Evolutionary conservation across 2,888 invertebrate species (phyloP).

Genomic region (Chrysotoxum bicinctum): DNA sequence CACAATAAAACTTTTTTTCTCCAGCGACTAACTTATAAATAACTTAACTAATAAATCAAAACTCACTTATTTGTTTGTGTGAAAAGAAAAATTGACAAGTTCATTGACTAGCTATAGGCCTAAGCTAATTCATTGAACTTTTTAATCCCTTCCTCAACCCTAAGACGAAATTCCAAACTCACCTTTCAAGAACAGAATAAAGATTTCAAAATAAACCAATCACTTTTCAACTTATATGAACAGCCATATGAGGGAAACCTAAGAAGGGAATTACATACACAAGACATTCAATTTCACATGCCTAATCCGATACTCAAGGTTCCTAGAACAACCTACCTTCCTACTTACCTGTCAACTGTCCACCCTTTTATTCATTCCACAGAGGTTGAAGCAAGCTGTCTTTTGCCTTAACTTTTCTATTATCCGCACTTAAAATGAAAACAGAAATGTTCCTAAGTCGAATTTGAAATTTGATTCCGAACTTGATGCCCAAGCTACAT

Average conservation of each 20-base stretch:
- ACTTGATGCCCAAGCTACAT: neutral
- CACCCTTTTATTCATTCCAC: conserved; percentile 5
- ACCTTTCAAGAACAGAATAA: conserved; percentile 1
- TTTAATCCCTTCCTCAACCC: conserved; percentile 15
- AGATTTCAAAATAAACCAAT: conserved; percentile 40
- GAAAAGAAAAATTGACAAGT: neutral
- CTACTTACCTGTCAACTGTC: conserved; percentile 13
- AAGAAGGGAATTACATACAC: conserved; percentile 46
- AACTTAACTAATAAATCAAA: too few species aligned
- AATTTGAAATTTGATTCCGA: conserved; percentile 60
- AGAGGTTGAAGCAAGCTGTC: neutral
- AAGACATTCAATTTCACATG: conserved; percentile 60
- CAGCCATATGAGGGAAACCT: conserved; percentile 20
- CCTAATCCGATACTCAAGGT: conserved; percentile 54
- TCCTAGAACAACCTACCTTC: neutral
- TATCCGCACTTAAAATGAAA: conserved; percentile 1
- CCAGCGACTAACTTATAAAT: too few species aligned
- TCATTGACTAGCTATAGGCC: conserved; percentile 31
- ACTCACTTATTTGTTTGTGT: neutral
- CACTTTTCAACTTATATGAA: neutral
- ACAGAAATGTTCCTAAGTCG: conserved; percentile 11
- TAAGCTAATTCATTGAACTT: conserved; percentile 53
- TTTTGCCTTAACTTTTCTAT: neutral
- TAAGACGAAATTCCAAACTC: neutral
- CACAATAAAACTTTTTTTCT: too few species aligned